These are phyloP conservation scores for Melanostoma mellinum DNA, from an alignment of 2,888 invertebrate genomes.

Conservation along the genomic window DNA sequence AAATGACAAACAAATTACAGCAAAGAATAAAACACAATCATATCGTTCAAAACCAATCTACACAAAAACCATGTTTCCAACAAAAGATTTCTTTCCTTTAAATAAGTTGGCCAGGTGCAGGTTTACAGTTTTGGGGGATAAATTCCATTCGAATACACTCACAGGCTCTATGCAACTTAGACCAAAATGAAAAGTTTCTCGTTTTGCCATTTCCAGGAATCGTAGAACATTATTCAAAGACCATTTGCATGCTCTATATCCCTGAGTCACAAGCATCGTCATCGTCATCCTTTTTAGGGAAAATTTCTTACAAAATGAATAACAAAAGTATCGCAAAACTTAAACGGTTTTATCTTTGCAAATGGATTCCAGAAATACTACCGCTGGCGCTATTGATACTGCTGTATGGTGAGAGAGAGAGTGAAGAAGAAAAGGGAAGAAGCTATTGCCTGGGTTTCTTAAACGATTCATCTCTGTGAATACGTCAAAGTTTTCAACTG, in stretches of 20 bases:
- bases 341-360: slow-evolving; percentile 69
- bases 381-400: slow-evolving; percentile 57
- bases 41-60: no score
- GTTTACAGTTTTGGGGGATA: slow-evolving; percentile 23
- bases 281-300: slow-evolving; percentile 3
- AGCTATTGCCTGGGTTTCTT: slow-evolving; percentile 20
- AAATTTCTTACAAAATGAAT: slow-evolving; percentile 48
- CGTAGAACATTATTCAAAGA: slow-evolving; percentile 67
- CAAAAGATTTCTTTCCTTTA: no score
- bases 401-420: background rate
- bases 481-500: slow-evolving; percentile 69
- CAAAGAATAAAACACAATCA: no score
- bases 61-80: no score
- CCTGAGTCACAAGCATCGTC: slow-evolving; percentile 18
- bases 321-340: slow-evolving; percentile 67
- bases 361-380: slow-evolving; percentile 65
- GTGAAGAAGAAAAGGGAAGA: background rate
- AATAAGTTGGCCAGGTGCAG: no score
- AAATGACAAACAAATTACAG: no score
- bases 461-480: slow-evolving; percentile 32
- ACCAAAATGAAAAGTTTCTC: slow-evolving; percentile 49
- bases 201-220: slow-evolving; percentile 54
- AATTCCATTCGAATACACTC: slow-evolving; percentile 53
- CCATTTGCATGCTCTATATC: slow-evolving; percentile 28
- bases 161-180: background rate